Evolutionary conservation across 2,113 vertebrate species (phyloP).

Genomic region (Thymallus thymallus): DNA sequence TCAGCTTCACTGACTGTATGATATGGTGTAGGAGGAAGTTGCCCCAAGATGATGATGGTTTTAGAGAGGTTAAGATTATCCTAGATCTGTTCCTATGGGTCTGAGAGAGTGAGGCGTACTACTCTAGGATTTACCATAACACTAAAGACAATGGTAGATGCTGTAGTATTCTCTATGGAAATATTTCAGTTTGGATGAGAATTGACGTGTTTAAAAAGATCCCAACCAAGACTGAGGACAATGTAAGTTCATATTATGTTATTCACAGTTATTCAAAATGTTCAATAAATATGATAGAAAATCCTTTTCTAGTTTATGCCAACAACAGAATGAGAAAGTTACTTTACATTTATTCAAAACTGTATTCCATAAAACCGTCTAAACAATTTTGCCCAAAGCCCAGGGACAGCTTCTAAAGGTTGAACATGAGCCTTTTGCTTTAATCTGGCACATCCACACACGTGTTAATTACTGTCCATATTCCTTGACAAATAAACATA

Average conservation of each 20-base stretch:
- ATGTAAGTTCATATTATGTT: background rate
- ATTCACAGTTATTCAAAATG: slow-evolving; percentile 1
- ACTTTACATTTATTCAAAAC: no score
- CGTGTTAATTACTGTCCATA: no score
- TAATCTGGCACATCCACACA: no score
- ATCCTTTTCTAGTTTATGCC: background rate
- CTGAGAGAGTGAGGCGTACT: background rate
- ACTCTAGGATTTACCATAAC: background rate
- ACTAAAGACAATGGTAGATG: background rate
- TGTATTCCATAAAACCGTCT: no score
- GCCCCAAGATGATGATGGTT: background rate
- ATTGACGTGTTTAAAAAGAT: background rate
- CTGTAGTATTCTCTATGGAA: background rate
- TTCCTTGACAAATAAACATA: no score
- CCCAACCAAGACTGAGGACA: background rate
- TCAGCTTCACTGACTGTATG: background rate
- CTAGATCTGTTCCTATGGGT: background rate
- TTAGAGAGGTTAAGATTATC: background rate
- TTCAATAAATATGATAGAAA: background rate
- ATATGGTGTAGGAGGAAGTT: background rate
- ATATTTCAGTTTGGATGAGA: background rate
- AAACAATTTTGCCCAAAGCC: no score
- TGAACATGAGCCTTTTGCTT: no score
- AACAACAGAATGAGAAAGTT: background rate
- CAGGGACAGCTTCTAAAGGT: no score